Evolutionary conservation across 2,113 vertebrate genomes (phyloP).

Genomic region (Zingel zingel): DNA sequence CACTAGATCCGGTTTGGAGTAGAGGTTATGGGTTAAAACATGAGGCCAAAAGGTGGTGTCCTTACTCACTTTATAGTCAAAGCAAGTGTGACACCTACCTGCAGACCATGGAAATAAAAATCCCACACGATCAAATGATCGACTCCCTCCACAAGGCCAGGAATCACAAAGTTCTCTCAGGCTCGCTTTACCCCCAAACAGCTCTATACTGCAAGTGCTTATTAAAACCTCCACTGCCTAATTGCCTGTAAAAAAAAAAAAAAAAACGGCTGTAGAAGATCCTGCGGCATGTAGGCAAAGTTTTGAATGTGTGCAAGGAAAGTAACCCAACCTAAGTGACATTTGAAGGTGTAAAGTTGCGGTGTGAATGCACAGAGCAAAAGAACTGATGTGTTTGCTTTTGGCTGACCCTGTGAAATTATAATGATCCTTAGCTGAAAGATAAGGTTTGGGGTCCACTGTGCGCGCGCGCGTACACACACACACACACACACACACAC

Average conservation of each 20-base stretch:
- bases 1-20: constrained; percentile 89
- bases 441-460: constrained; percentile 90
- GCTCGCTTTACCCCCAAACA: not conserved
- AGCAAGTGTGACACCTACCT: constrained; percentile 99
- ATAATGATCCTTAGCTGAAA: constrained; percentile 81
- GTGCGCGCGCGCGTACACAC: constrained; percentile 67
- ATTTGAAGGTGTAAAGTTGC: constrained; percentile 62
- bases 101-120: constrained; percentile 92
- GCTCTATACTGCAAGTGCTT: constrained; percentile 49
- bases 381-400: constrained; percentile 70
- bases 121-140: constrained; percentile 72
- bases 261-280: not conserved
- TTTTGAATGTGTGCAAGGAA: constrained; percentile 36
- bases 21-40: constrained; percentile 84
- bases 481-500: constrained; percentile 42
- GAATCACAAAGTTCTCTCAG: constrained; percentile 28
- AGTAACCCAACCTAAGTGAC: constrained; percentile 49
- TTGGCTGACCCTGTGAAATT: constrained; percentile 75
- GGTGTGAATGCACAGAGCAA: constrained; percentile 53
- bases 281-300: constrained; percentile 11
- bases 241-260: constrained; percentile 15
- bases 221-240: constrained; percentile 32
- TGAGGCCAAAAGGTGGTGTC: constrained; percentile 87
- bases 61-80: constrained; percentile 90
- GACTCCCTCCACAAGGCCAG: constrained; percentile 18